These are phyloP conservation scores for Erithacus rubecula DNA, from an alignment of 2,797 vertebrate genomes.

Conservation along the genomic window DNA sequence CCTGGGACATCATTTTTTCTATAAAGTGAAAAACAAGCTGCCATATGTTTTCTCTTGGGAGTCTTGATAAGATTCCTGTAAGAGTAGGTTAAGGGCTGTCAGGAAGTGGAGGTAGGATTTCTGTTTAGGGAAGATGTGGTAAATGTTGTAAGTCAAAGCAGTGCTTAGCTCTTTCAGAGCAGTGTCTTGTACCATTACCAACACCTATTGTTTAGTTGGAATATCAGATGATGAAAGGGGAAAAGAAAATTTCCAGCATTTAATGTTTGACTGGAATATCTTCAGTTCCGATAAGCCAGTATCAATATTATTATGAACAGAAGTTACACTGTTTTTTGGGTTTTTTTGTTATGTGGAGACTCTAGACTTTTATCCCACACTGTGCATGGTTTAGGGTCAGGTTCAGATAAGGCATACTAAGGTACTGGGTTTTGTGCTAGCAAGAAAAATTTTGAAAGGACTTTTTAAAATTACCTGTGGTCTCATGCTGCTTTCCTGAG, in stretches of 20 bases:
- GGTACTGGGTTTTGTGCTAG: neutral
- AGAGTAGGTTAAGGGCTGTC: neutral
- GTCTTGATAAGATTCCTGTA: neutral
- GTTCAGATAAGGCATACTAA: neutral
- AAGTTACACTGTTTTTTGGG: neutral
- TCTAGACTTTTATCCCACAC: neutral
- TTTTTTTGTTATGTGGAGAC: neutral
- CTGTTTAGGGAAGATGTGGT: neutral
- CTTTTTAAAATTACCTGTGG: neutral
- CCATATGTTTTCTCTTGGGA: neutral
- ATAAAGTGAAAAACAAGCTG: neutral
- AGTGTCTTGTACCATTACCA: neutral
- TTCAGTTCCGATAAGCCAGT: neutral
- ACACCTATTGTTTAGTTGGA: neutral
- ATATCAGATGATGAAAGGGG: neutral
- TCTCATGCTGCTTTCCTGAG: neutral
- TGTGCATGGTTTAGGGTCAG: neutral
- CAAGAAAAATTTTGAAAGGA: neutral
- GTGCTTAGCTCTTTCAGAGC: neutral
- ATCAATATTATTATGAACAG: neutral
- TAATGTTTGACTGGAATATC: neutral
- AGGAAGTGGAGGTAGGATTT: neutral
- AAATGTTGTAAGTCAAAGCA: neutral
- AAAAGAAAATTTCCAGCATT: neutral
- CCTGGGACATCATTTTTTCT: neutral